Percentiles rank a stretch among this genome's conserved stretches.
Conservation (phyloP, 2,797 vertebrate species). For the Phalanger gymnotis region DNA sequence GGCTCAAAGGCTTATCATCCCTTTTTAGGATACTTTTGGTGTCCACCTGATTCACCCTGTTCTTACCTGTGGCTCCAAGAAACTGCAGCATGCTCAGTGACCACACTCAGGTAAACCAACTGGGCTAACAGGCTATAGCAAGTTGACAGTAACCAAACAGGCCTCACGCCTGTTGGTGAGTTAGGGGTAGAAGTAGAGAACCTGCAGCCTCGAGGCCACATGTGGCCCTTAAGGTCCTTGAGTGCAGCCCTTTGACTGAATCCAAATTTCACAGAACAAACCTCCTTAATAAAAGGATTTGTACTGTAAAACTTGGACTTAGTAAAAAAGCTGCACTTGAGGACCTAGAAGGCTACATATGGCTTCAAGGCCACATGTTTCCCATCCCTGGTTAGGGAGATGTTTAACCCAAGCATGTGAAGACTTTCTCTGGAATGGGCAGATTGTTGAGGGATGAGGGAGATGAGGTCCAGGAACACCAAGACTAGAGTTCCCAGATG, state of each 20-base stretch:
- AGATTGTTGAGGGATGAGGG: too few relatives aligned
- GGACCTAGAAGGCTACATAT: too few relatives aligned
- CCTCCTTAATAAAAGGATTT: too few relatives aligned
- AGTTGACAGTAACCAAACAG: background rate
- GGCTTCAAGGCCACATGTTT: too few relatives aligned
- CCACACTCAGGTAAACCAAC: background rate
- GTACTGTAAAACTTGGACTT: too few relatives aligned
- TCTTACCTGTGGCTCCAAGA: background rate
- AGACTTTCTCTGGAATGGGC: background rate
- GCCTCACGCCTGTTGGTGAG: background rate
- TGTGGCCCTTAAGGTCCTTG: too few relatives aligned
- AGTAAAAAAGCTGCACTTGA: too few relatives aligned
- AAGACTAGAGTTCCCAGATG: too few relatives aligned
- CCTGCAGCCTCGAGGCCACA: too few relatives aligned
- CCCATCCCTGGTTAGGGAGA: background rate
- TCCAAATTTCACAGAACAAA: too few relatives aligned
- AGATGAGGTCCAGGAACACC: too few relatives aligned
- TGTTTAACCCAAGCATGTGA: background rate
- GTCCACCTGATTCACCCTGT: background rate
- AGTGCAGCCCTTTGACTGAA: too few relatives aligned
- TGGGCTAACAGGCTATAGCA: background rate
- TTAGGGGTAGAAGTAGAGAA: background rate
- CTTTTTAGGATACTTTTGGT: background rate
- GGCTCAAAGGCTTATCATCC: rapidly evolving
- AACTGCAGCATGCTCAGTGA: background rate